A percentile compares a stretch with the other conserved stretches of the same genome.
These are phyloP conservation scores for Poeciliopsis infans DNA, from an alignment of 2,797 vertebrate species.

Conservation along the genomic window DNA sequence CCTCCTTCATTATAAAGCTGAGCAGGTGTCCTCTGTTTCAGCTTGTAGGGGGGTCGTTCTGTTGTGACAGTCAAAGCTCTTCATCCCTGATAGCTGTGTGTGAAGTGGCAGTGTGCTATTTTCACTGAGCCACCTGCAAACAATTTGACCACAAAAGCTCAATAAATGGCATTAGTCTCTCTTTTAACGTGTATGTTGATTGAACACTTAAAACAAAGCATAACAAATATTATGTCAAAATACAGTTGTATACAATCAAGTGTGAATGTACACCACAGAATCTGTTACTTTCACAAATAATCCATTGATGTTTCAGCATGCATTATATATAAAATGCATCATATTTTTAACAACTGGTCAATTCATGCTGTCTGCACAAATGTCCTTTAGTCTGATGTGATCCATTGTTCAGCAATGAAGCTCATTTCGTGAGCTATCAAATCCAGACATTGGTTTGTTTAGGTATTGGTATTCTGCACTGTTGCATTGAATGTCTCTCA, in stretches of 20 bases:
- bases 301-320: background rate
- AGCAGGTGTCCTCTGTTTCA: constrained; percentile 65
- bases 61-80: constrained; percentile 66
- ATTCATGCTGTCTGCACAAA: background rate
- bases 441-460: background rate
- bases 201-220: constrained; percentile 9
- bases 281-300: background rate
- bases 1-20: constrained; percentile 11
- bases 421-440: background rate
- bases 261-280: too few relatives aligned
- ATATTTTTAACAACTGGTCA: background rate
- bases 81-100: constrained; percentile 25
- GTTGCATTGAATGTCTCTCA: background rate
- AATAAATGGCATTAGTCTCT: constrained; percentile 14
- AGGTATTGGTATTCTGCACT: background rate
- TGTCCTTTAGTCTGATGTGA: background rate
- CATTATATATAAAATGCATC: background rate
- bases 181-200: constrained; percentile 21
- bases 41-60: constrained; percentile 44
- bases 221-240: constrained; percentile 12
- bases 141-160: constrained; percentile 44
- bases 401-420: background rate
- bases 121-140: constrained; percentile 67
- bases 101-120: constrained; percentile 54
- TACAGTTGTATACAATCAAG: background rate